Conservation (phyloP, 2,113 vertebrate species). For the Cyanoramphus novaezelandiae region DNA sequence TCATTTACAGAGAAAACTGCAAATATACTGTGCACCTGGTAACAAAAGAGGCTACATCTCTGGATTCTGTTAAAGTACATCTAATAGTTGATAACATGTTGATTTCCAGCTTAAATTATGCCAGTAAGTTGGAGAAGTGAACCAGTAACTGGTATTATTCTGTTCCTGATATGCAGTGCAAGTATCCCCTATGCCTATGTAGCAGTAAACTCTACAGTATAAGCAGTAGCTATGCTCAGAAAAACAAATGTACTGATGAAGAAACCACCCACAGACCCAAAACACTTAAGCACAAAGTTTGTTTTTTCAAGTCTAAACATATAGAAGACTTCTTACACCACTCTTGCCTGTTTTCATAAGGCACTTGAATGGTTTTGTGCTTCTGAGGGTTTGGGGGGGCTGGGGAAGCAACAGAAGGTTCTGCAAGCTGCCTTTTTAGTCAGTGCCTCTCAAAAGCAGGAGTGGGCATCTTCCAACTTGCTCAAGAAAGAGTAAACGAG, state of each 20-base stretch:
- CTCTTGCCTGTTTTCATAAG: neutral
- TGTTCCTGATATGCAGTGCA: neutral
- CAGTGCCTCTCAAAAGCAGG: slow-evolving; percentile 20
- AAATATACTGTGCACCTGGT: neutral
- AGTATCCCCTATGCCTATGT: neutral
- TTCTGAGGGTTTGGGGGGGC: neutral
- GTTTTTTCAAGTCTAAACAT: neutral
- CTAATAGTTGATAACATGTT: neutral
- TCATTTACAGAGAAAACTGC: neutral
- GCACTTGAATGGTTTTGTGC: slow-evolving; percentile 4
- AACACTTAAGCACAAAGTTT: neutral
- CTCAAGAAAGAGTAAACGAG: neutral
- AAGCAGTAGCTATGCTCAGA: neutral
- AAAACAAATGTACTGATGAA: neutral
- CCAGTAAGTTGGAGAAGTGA: neutral
- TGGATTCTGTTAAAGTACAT: slow-evolving; percentile 4
- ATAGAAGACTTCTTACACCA: neutral
- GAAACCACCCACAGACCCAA: neutral
- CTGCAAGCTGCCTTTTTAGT: slow-evolving; percentile 16
- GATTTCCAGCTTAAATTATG: slow-evolving; percentile 24
- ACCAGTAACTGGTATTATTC: neutral
- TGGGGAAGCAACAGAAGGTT: neutral
- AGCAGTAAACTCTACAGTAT: neutral
- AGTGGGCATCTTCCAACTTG: slow-evolving; percentile 1
- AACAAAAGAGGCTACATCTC: neutral